Percentiles rank a stretch among this genome's conserved stretches.
Evolutionary conservation across 2,888 invertebrate species (phyloP).

Genomic region (Melieria omissa): DNA sequence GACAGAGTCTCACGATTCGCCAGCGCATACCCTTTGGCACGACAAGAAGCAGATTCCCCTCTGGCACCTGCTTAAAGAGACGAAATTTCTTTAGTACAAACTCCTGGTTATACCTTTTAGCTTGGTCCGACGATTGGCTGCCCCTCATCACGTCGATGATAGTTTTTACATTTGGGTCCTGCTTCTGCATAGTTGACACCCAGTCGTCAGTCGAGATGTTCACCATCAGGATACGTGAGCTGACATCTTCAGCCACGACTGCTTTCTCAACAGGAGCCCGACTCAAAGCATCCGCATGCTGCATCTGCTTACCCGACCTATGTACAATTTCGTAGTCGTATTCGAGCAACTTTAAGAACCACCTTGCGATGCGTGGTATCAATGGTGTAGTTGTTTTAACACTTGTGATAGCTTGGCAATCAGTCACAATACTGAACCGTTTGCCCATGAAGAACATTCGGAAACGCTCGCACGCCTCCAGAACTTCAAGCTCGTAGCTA

Average conservation of each 20-base stretch:
- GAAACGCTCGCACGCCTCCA: slow-evolving; percentile 58
- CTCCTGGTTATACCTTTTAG: neutral
- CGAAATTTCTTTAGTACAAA: neutral
- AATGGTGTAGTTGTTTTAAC: slow-evolving; percentile 51
- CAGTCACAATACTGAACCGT: slow-evolving; percentile 39
- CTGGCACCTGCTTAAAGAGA: neutral
- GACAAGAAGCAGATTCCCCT: neutral
- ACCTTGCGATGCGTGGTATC: slow-evolving; percentile 49
- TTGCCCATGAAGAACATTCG: slow-evolving; percentile 41
- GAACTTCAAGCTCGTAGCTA: slow-evolving; percentile 31
- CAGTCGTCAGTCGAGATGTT: neutral
- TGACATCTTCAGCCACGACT: neutral
- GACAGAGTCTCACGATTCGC: slow-evolving; percentile 40
- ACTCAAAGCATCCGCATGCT: slow-evolving; percentile 56
- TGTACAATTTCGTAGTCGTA: slow-evolving; percentile 36
- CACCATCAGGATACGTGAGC: neutral
- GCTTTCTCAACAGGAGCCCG: slow-evolving; percentile 29
- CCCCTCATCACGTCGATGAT: neutral
- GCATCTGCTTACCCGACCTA: slow-evolving; percentile 42
- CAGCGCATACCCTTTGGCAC: slow-evolving; percentile 22
- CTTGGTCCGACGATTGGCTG: too few species aligned
- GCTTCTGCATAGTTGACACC: neutral
- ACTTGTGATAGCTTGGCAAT: slow-evolving; percentile 55
- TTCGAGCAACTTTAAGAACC: slow-evolving; percentile 47
- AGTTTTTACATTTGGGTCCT: neutral